Percentiles rank a stretch among this genome's conserved stretches.
Evolutionary conservation across 2,797 vertebrate genomes (phyloP).

Genomic region (Hoplostethus atlanticus): DNA sequence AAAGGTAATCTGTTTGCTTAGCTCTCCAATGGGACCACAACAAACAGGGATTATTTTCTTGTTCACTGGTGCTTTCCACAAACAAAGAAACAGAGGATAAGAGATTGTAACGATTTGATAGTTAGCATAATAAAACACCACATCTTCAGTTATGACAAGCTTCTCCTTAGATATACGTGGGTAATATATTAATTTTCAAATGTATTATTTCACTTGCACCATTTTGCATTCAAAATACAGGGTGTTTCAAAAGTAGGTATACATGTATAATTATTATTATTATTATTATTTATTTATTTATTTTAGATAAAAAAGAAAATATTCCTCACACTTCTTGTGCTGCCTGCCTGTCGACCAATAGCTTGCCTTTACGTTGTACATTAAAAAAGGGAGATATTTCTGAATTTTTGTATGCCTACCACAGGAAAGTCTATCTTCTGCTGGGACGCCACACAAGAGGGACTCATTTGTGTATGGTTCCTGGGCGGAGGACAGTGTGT

Average conservation of each 20-base stretch:
- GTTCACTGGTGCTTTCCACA: not conserved
- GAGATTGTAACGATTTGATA: constrained; percentile 28
- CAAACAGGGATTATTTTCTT: not conserved
- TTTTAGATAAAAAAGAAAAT: too few species aligned
- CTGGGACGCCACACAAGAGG: constrained; percentile 86
- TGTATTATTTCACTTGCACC: constrained; percentile 12
- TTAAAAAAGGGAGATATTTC: not conserved
- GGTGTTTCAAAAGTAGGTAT: too few species aligned
- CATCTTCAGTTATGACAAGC: constrained; percentile 3
- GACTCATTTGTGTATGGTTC: constrained; percentile 89
- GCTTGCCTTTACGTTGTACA: constrained; percentile 8
- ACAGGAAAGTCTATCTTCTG: constrained; percentile 91
- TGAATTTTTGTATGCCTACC: constrained; percentile 5
- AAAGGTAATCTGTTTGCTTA: not conserved
- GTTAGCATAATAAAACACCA: constrained; percentile 4
- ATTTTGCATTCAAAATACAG: constrained; percentile 14
- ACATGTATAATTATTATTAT: too few species aligned
- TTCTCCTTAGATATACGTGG: not conserved
- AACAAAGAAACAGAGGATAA: constrained; percentile 6
- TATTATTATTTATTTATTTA: too few species aligned
- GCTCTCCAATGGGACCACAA: too few species aligned
- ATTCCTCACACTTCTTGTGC: too few species aligned
- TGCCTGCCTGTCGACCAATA: not conserved
- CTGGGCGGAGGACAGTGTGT: constrained; percentile 87
- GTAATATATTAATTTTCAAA: constrained; percentile 38